Base-by-base conservation (phyloP, 2,888 invertebrate genomes). In the Acanthococcus lagerstroemiae region DNA sequence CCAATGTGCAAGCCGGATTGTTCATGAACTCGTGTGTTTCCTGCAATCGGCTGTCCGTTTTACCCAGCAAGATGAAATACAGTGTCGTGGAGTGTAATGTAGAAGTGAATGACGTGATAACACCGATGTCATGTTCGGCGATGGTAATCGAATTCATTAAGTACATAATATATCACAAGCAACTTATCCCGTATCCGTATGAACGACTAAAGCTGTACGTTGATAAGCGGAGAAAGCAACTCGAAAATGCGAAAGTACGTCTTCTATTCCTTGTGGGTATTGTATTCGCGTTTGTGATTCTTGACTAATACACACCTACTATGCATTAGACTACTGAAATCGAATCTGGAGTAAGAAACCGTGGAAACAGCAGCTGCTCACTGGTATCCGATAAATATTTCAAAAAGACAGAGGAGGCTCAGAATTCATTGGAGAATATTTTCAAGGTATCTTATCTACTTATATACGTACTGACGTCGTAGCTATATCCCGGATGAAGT, bases 101-200 rank as follows among this genome's bases (percentile, higher is more conserved):
- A 3, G 67, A 71, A 19, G 66, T 77, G 50, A 75, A 77, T 21
- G 77, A 77, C 55, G 72, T 72, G 27, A 70, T 77, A 61, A 78
- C 77, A 6, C 75, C 74, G 46, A 72, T 73, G 44, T 74, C 74
- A 27, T 78, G 77, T 69, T 72, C 75, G 5, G 74, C 73, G 63
- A 69, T 77, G n/a, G 71, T 76, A 15, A 74, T 73, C 37, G 77
- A 77, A 67, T 69, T 78, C 2, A 69, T 78, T 2, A 77, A 78
- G 60, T 77, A 77, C 68, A 71, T 78, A 37, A 71, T 77, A n/a
- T 77, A 76, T 68, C 76, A 76, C 26, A 78, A 77, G 67, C 75
- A 77, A 70, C 76, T 78, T 67, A 77, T 78, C 65, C 77, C 78
- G 2, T 74, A 77, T 65, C 71, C 77, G 0, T 77, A 72, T 45